Conservation (phyloP, 2,113 vertebrate genomes). For the Xenopus laevis region DNA sequence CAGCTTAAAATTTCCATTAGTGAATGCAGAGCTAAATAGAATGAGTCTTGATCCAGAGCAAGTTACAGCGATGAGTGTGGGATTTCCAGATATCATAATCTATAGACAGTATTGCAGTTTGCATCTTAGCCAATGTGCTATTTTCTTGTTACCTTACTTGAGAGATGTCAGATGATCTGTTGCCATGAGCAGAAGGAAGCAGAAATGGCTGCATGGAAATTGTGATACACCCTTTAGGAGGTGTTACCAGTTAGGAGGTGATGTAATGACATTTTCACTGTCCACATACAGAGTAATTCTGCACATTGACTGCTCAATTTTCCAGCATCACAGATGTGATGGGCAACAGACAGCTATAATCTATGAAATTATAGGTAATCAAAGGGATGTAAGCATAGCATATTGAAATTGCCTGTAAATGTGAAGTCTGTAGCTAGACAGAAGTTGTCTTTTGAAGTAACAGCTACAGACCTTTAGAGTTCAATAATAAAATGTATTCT, state of each 20-base stretch:
- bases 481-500: no score
- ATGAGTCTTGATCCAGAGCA: background rate
- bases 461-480: no score
- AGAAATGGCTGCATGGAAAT: conserved; percentile 2
- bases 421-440: no score
- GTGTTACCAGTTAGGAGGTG: background rate
- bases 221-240: background rate
- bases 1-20: conserved; percentile 13
- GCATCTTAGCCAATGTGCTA: background rate
- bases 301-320: background rate
- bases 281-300: background rate
- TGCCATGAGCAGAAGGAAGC: background rate
- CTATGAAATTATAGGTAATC: background rate
- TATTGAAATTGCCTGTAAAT: no score
- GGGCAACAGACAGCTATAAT: background rate
- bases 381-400: background rate
- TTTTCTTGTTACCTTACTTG: background rate
- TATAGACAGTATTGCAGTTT: background rate
- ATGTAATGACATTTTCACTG: conserved; percentile 8
- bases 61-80: background rate
- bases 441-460: no score
- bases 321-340: background rate
- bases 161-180: background rate
- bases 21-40: conserved; percentile 8
- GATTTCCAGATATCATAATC: background rate